These are phyloP conservation scores for Abramis brama DNA, from an alignment of 2,113 vertebrate genomes.

Conservation along the genomic window DNA sequence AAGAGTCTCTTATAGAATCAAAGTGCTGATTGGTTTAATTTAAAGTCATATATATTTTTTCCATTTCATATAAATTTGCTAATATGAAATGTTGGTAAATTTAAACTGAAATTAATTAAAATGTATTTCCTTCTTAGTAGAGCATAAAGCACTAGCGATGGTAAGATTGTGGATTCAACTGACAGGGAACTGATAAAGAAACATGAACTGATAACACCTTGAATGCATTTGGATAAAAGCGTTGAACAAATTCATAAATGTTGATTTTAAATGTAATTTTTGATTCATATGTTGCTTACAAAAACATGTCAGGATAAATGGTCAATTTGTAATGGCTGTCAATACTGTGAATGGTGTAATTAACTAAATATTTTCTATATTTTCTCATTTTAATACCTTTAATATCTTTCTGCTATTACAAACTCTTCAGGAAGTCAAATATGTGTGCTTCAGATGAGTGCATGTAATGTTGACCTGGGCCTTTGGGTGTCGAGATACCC, in stretches of 20 bases:
- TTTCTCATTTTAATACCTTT: too few species aligned
- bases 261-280: background rate
- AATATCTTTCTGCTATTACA: background rate
- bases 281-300: background rate
- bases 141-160: too few species aligned
- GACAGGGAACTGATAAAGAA: too few species aligned
- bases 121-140: too few species aligned
- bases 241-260: background rate
- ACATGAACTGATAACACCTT: too few species aligned
- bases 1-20: too few species aligned
- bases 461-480: background rate
- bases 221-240: background rate
- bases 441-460: background rate
- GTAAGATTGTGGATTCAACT: too few species aligned
- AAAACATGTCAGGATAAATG: background rate
- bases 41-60: too few species aligned
- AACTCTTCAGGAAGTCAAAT: background rate
- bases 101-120: too few species aligned
- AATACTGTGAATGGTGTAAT: background rate
- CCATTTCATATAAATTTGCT: too few species aligned
- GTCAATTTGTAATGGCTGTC: background rate
- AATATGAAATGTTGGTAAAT: too few species aligned
- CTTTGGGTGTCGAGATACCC: background rate
- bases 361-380: background rate
- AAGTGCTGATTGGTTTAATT: too few species aligned